These are phyloP conservation scores for Zosterops lateralis DNA, from an alignment of 2,113 vertebrate species.

Conservation along the genomic window DNA sequence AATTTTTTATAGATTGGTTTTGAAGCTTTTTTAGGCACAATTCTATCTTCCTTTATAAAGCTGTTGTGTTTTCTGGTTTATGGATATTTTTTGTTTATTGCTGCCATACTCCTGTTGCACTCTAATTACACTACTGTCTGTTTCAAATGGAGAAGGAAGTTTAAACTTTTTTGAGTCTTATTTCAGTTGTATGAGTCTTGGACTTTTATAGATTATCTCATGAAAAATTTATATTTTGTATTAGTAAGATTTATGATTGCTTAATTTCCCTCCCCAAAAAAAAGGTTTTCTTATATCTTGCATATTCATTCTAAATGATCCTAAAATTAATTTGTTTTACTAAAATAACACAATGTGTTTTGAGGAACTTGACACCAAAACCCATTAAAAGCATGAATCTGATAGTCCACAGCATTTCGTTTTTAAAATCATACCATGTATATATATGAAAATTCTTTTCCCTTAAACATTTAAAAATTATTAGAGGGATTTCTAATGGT, in stretches of 20 bases:
- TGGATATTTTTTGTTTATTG: background rate
- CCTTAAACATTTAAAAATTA: background rate
- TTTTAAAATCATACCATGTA: background rate
- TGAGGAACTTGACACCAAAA: background rate
- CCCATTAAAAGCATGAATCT: background rate
- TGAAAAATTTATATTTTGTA: background rate
- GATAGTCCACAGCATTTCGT: background rate
- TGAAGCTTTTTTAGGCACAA: background rate
- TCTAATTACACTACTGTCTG: background rate
- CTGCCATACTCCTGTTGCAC: background rate
- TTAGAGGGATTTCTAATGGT: background rate
- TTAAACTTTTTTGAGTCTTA: background rate
- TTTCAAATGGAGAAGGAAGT: background rate
- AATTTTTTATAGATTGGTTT: background rate
- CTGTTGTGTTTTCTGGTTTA: background rate
- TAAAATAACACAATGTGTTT: background rate
- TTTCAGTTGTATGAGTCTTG: background rate
- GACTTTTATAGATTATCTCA: background rate
- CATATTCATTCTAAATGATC: background rate
- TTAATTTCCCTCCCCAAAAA: background rate
- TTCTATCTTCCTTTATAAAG: background rate
- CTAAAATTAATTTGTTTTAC: background rate
- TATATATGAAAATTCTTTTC: background rate
- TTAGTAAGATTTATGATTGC: background rate
- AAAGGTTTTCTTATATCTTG: background rate